These are phyloP conservation scores for Decapterus maruadsi DNA, from an alignment of 2,797 vertebrate genomes.

Conservation along the genomic window DNA sequence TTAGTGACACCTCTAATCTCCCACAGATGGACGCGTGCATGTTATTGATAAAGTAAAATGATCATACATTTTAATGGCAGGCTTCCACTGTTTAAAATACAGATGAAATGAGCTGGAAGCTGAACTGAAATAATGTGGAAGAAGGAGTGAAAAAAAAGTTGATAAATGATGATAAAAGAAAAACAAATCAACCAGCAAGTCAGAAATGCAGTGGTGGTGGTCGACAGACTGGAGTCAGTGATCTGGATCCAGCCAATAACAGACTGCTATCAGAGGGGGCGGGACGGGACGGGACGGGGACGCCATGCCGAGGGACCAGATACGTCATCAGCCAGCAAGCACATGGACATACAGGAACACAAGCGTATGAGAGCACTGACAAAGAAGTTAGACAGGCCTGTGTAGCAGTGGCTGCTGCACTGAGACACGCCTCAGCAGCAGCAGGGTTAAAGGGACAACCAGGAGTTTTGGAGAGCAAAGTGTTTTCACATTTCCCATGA, in stretches of 20 bases:
- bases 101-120: neutral
- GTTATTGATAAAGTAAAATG: neutral
- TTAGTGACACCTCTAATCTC: neutral
- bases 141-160: neutral
- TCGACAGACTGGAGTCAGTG: neutral
- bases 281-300: too few species aligned
- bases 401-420: conserved; percentile 8
- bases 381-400: conserved; percentile 23
- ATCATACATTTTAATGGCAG: neutral
- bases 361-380: conserved; percentile 21
- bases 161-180: conserved; percentile 8
- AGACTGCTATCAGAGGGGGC: neutral
- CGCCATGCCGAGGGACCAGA: conserved; percentile 41
- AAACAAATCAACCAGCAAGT: conserved; percentile 5
- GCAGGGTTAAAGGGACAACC: too few species aligned
- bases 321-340: conserved; percentile 36
- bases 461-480: too few species aligned
- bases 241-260: conserved; percentile 1
- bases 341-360: conserved; percentile 19
- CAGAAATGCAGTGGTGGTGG: neutral
- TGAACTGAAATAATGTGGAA: neutral
- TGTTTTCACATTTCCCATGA: too few species aligned
- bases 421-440: conserved; percentile 5
- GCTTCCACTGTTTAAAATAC: neutral
- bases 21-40: neutral